A percentile compares a stretch with the other conserved stretches of the same genome.
Conservation (phyloP, 2,797 vertebrate genomes). For the Enteromius treurensis region DNA sequence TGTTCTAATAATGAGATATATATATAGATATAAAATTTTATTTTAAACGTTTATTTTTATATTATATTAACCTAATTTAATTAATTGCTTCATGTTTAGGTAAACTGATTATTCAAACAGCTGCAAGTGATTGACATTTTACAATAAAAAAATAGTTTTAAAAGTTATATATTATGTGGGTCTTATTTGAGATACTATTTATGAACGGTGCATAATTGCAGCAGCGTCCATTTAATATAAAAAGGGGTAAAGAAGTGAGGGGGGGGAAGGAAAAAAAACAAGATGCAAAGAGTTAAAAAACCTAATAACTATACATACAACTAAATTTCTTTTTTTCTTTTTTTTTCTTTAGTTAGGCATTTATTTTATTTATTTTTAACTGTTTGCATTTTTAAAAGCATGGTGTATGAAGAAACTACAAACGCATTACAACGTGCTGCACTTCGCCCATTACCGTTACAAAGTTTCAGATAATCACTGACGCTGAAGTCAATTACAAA, state of each 20-base stretch:
- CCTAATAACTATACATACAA: too few species aligned
- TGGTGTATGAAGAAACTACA: too few species aligned
- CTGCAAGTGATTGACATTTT: background rate
- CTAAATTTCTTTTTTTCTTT: too few species aligned
- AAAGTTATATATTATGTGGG: too few species aligned
- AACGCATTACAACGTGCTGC: background rate
- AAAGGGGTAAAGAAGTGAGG: too few species aligned
- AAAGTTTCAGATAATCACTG: background rate
- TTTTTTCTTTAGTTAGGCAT: too few species aligned
- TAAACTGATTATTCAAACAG: background rate
- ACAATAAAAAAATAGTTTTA: background rate
- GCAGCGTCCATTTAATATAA: background rate
- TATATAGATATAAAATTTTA: background rate
- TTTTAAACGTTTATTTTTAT: too few species aligned
- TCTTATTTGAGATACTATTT: background rate
- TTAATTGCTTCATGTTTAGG: background rate
- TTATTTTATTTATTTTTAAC: too few species aligned
- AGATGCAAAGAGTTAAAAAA: too few species aligned
- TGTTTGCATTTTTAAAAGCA: background rate
- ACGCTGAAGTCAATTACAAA: background rate
- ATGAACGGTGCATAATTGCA: too few species aligned
- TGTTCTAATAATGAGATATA: background rate
- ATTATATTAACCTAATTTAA: background rate
- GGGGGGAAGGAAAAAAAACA: too few species aligned
- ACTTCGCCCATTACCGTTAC: background rate